phyloP scores from a whole-genome alignment of 2,888 invertebrate species.

The Euspilapteryx auroguttella region DNA sequence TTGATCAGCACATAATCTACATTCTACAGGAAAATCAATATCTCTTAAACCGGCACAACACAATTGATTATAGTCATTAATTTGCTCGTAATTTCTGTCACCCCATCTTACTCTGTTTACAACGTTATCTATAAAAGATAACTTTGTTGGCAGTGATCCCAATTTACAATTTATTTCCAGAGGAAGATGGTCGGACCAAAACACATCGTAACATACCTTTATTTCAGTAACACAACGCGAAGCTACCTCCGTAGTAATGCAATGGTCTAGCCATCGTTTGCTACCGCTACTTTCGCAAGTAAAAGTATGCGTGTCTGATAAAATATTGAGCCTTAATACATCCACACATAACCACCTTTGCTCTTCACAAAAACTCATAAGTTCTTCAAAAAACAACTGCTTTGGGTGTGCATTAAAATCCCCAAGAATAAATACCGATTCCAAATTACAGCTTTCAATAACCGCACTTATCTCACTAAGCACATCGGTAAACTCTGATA shows the following conservation, averaged over 20 bases:
- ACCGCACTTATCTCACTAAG: background rate
- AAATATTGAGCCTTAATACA: background rate
- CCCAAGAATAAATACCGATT: background rate
- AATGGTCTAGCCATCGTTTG: conserved; percentile 3
- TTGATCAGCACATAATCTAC: background rate
- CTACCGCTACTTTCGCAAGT: conserved; percentile 2
- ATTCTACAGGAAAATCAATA: background rate
- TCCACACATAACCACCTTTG: conserved; percentile 4
- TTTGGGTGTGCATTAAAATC: background rate
- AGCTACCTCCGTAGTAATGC: conserved; percentile 1
- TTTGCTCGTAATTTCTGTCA: background rate
- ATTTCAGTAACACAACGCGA: conserved; percentile 3
- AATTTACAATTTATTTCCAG: conserved; percentile 6
- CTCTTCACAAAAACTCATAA: conserved; percentile 1
- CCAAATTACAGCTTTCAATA: background rate
- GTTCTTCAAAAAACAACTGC: background rate
- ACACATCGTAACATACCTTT: conserved; percentile 5
- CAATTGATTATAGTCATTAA: background rate
- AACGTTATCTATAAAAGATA: background rate
- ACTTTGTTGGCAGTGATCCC: background rate
- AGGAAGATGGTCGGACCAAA: conserved; percentile 9
- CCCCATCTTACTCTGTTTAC: background rate
- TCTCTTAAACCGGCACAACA: background rate
- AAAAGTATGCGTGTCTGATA: conserved; percentile 2
- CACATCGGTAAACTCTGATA: background rate